These are phyloP conservation scores for Eulemur rufifrons DNA, from an alignment of 2,113 vertebrate genomes.

Conservation along the genomic window DNA sequence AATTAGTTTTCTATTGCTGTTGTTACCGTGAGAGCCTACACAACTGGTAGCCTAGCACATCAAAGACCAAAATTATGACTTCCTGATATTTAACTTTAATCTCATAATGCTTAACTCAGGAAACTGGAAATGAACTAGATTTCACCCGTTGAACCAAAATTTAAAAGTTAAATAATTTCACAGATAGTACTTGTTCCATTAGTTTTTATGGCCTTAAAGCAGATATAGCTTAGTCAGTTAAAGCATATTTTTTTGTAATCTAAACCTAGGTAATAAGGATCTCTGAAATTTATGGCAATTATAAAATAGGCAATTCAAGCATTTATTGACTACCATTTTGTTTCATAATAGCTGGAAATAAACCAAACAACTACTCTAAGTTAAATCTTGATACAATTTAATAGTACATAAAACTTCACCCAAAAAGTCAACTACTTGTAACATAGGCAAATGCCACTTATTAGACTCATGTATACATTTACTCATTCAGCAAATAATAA, in stretches of 20 bases:
- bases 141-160: neutral
- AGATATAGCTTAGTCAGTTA: neutral
- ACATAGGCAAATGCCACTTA: neutral
- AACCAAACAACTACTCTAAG: neutral
- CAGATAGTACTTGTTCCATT: neutral
- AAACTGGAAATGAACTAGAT: neutral
- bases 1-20: neutral
- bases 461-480: neutral
- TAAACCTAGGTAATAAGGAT: neutral
- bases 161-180: slow-evolving; percentile 36
- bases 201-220: neutral
- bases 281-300: neutral
- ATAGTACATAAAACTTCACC: neutral
- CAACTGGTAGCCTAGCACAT: neutral
- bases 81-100: neutral
- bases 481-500: slow-evolving; percentile 44
- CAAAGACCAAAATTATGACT: neutral
- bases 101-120: neutral
- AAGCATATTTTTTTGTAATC: neutral
- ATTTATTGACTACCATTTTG: neutral
- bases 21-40: neutral
- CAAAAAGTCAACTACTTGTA: neutral
- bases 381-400: neutral
- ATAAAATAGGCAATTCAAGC: slow-evolving; percentile 23
- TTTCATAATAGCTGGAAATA: slow-evolving; percentile 21